Base-by-base conservation (phyloP, 2,888 invertebrate species). In the Diploptera punctata region DNA sequence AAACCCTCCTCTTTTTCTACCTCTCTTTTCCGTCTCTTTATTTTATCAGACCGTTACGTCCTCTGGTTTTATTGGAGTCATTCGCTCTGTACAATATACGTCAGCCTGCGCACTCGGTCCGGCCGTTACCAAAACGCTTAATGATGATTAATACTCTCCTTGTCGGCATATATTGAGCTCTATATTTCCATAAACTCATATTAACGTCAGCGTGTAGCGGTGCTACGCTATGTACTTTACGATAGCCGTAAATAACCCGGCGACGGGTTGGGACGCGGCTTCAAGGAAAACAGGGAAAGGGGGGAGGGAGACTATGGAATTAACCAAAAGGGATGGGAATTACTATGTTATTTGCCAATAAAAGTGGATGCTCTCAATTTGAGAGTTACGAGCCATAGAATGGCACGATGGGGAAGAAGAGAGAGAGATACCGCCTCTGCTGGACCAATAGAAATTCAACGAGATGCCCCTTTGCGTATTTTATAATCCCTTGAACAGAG, bases 131-230 rank as follows among this genome's bases (percentile, higher is more conserved):
- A 31, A 67, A 81, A 80, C 81, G 78, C 80, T 81, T 81, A 81
- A 81, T 81, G 81, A 81, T 81, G 81, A 81, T 81, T 81, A 81
- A 81, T 81, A 80, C 78, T 77, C 72, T 74, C 61, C 71, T 73
- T 70, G 72, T 72, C 74, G 82, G 82, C 84, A 84, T 84, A 85
- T 85, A 85, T 85, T 85, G 85, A 84, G 84, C 84, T 82, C 83
- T 85, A 84, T 84, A 85, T 85, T 85, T 85, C 85, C 85, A 85
- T 85, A 86, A 85, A 85, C 83, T 84, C 84, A 84, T 83, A 85
- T 85, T 85, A 85, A 84, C 84, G 84, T 83, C 84, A 84, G 83
- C 84, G 82, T 82, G 82, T 82, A 82, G 81, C 81, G 81, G 80
- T 81, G 68, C 68, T 70, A 52, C 52, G 24, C 52, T 21, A 19